phyloP scores from a whole-genome alignment of 2,888 invertebrate genomes.

The Zele albiditarsus region DNA sequence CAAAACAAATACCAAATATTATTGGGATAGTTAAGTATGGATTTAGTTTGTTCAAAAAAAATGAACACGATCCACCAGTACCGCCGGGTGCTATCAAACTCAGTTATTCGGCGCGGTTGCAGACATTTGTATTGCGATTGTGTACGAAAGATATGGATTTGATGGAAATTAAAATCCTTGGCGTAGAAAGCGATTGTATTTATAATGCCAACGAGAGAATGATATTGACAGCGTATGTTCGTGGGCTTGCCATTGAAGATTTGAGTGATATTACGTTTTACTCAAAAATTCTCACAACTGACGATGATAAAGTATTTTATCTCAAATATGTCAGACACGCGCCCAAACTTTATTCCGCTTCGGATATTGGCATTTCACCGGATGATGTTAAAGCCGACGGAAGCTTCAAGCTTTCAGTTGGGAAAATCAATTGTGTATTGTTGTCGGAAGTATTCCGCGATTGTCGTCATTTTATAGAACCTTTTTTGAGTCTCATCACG shows the following conservation, averaged over 20 bases:
- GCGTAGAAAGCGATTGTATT: constrained; percentile 84
- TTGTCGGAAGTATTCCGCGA: constrained; percentile 80
- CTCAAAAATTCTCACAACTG: constrained; percentile 84
- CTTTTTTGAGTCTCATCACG: constrained; percentile 65
- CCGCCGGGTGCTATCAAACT: constrained; percentile 79
- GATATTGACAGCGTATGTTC: constrained; percentile 81
- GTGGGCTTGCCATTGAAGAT: constrained; percentile 82
- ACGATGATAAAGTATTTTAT: constrained; percentile 87
- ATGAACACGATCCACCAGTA: constrained; percentile 79
- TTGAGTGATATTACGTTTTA: constrained; percentile 83
- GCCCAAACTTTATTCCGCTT: constrained; percentile 75
- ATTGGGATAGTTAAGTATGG: constrained; percentile 52
- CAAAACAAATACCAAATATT: constrained; percentile 54
- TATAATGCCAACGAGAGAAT: constrained; percentile 86
- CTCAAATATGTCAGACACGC: constrained; percentile 84
- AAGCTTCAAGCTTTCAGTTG: constrained; percentile 80
- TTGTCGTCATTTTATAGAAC: constrained; percentile 78
- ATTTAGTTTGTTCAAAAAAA: constrained; percentile 57
- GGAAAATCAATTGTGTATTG: constrained; percentile 82
- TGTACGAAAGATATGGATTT: constrained; percentile 83
- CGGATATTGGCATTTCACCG: constrained; percentile 67
- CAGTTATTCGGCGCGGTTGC: constrained; percentile 76
- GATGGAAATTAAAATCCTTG: constrained; percentile 79
- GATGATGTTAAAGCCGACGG: constrained; percentile 80
- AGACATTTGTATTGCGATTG: constrained; percentile 78